Conservation (phyloP, 2,888 invertebrate species). For the Polydrusus cervinus region DNA sequence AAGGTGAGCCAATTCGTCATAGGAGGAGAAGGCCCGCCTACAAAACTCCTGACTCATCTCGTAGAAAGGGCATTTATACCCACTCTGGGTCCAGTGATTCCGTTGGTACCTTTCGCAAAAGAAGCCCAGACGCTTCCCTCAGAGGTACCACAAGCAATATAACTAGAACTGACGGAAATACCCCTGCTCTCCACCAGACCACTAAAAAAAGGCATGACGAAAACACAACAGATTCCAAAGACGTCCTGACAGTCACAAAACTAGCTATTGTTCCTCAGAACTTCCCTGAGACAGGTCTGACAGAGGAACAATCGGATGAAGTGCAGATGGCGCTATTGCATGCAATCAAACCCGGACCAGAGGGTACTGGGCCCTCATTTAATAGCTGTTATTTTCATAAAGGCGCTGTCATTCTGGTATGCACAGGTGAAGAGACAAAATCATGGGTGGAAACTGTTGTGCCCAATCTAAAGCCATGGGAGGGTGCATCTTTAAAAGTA, state of each 20-base stretch:
- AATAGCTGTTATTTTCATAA: neutral
- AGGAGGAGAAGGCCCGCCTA: neutral
- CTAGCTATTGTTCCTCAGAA: neutral
- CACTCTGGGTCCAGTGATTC: neutral
- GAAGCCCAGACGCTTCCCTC: neutral
- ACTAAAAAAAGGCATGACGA: neutral
- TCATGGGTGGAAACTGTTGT: neutral
- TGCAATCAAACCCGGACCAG: conserved; percentile 2
- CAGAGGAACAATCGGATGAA: neutral
- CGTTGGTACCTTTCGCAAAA: neutral
- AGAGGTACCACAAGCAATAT: neutral
- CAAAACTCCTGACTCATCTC: neutral
- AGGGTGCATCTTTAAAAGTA: neutral
- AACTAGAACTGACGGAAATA: neutral
- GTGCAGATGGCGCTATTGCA: neutral
- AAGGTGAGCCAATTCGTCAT: neutral
- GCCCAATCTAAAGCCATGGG: neutral
- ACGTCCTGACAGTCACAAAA: neutral
- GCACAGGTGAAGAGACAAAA: neutral
- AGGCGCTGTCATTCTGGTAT: neutral
- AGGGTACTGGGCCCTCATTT: neutral
- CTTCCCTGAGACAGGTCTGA: neutral
- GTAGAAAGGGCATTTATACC: neutral
- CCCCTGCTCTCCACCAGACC: neutral
- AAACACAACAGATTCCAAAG: neutral